Conservation (phyloP, 1,140 invertebrate species). For the Hesperophylax magnus region DNA sequence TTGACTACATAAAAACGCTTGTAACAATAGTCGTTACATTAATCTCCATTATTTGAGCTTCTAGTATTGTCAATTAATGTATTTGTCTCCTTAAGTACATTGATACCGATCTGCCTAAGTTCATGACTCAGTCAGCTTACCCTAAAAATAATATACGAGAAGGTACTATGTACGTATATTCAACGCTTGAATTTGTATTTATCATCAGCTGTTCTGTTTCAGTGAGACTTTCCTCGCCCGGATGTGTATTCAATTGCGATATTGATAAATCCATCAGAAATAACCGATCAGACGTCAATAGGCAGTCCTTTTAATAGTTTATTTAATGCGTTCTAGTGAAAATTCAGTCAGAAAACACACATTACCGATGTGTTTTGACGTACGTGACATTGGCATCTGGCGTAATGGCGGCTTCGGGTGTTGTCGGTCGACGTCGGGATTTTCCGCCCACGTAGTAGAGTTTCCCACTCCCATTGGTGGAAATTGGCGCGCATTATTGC, state of each 20-base stretch:
- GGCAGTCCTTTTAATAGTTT: too few relatives aligned
- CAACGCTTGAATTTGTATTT: not conserved
- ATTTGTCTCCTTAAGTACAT: too few relatives aligned
- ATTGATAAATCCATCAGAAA: too few relatives aligned
- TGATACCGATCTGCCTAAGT: not conserved
- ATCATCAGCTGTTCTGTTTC: not conserved
- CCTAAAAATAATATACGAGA: not conserved
- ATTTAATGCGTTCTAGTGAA: not conserved
- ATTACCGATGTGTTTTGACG: slow-evolving; percentile 14
- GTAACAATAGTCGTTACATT: too few relatives aligned
- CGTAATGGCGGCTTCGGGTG: slow-evolving; percentile 9
- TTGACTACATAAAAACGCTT: too few relatives aligned
- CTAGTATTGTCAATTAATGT: too few relatives aligned
- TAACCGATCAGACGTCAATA: too few relatives aligned
- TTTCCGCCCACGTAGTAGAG: slow-evolving; percentile 4
- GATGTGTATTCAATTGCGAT: not conserved
- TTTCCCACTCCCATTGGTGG: slow-evolving; percentile 18
- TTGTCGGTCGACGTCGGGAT: too few relatives aligned
- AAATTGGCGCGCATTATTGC: slow-evolving; percentile 26
- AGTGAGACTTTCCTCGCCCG: not conserved
- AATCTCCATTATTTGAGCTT: too few relatives aligned
- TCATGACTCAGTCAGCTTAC: not conserved
- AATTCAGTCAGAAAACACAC: not conserved
- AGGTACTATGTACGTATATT: not conserved
- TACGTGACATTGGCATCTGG: not conserved